A percentile compares a stretch with the other conserved stretches of the same genome.
phyloP scores from a whole-genome alignment of 2,797 vertebrate genomes.

The Nothura maculosa region DNA sequence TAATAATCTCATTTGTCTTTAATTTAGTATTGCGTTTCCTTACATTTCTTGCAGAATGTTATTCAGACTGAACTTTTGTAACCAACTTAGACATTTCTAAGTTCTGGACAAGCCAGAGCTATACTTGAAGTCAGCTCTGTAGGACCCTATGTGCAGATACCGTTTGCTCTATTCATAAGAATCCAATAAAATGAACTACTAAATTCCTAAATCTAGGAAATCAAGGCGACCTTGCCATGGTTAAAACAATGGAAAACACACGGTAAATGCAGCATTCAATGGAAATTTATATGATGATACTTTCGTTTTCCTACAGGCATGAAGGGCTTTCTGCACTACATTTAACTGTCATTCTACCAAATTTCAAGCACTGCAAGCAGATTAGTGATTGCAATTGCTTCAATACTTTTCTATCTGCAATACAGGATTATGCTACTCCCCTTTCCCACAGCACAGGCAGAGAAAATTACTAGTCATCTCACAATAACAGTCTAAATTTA shows the following conservation, averaged over 20 bases:
- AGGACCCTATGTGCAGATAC: slow-evolving; percentile 8
- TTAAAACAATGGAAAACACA: neutral
- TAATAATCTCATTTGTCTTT: slow-evolving; percentile 29
- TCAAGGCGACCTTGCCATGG: slow-evolving; percentile 48
- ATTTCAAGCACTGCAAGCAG: neutral
- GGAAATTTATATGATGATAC: neutral
- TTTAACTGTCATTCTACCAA: neutral
- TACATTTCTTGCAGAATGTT: neutral
- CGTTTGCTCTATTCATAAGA: slow-evolving; percentile 38
- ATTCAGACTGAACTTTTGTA: slow-evolving; percentile 39
- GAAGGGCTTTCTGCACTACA: neutral
- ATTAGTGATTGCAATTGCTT: neutral
- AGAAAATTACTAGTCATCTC: neutral
- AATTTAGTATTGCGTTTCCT: neutral
- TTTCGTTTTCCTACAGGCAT: slow-evolving; percentile 2
- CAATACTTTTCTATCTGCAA: neutral
- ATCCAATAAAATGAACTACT: slow-evolving; percentile 40
- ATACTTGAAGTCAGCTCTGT: slow-evolving; percentile 7
- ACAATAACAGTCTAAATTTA: neutral
- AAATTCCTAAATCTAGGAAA: slow-evolving; percentile 38
- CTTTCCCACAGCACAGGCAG: neutral
- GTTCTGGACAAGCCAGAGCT: slow-evolving; percentile 20
- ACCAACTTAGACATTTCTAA: neutral
- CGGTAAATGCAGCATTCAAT: slow-evolving; percentile 30
- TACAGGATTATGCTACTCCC: neutral